Evolutionary conservation across 92 coral and sea anemone genomes (phyloP).

Genomic region (Phenganax stokvisi): DNA sequence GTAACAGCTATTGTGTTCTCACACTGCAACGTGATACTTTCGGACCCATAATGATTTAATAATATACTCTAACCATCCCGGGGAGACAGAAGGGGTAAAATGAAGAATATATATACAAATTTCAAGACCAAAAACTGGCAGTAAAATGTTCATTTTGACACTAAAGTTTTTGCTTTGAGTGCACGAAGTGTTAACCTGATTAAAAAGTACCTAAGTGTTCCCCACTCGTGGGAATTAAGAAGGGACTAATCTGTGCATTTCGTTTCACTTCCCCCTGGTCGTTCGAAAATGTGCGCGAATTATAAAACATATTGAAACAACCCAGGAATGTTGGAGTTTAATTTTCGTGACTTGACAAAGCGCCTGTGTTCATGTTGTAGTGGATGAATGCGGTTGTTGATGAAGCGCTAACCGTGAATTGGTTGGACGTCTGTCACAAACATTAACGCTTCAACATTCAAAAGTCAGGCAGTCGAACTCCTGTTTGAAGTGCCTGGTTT

Average conservation of each 20-base stretch:
- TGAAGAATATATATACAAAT: background rate
- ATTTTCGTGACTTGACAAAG: conserved; percentile 29
- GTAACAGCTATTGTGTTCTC: background rate
- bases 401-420: conserved; percentile 13
- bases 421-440: conserved; percentile 6
- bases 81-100: background rate
- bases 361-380: conserved; percentile 22
- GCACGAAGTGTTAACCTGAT: background rate
- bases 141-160: background rate
- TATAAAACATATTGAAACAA: background rate
- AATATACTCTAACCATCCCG: conserved; percentile 1
- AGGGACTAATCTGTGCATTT: background rate
- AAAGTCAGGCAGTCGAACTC: conserved; percentile 16
- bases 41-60: background rate
- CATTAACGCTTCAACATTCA: conserved; percentile 18
- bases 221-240: background rate
- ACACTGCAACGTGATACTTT: background rate
- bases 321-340: conserved; percentile 28
- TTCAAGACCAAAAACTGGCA: too few relatives aligned
- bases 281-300: background rate
- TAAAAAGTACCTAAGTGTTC: background rate
- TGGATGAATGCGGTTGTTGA: conserved; percentile 36
- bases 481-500: conserved; percentile 28
- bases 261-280: conserved; percentile 4
- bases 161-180: background rate